Conservation (phyloP, 2,797 vertebrate species). For the Poliocrania exsul region DNA sequence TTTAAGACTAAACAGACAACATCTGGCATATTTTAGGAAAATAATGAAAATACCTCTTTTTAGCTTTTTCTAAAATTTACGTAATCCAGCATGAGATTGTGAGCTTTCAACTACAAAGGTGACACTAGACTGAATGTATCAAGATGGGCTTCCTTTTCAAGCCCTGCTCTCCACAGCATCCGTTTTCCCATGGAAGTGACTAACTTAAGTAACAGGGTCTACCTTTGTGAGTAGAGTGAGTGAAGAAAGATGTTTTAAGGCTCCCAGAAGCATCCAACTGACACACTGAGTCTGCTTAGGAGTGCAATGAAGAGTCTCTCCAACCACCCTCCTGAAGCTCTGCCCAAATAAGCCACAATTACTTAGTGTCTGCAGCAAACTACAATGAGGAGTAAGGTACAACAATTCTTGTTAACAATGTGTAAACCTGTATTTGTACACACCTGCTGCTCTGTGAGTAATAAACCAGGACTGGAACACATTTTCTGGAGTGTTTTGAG, state of each 20-base stretch:
- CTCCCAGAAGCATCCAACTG: not conserved
- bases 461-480: constrained; percentile 68
- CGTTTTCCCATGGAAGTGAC: not conserved
- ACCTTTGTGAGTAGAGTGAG: not conserved
- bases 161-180: not conserved
- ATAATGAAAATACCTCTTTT: not conserved
- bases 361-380: not conserved
- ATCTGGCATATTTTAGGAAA: not conserved
- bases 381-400: constrained; percentile 5
- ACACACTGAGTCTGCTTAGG: not conserved
- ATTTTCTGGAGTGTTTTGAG: constrained; percentile 74
- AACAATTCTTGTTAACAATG: constrained; percentile 52
- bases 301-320: not conserved
- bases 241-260: not conserved
- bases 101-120: not conserved
- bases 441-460: constrained; percentile 77
- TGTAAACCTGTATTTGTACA: constrained; percentile 72
- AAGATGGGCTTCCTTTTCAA: not conserved
- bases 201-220: not conserved
- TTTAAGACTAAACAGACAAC: not conserved
- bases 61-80: not conserved
- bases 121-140: not conserved
- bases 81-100: not conserved
- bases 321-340: not conserved
- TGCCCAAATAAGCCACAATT: not conserved